Conservation (phyloP, 2,113 vertebrate species). For the Boulengeromyrus knoepffleri region DNA sequence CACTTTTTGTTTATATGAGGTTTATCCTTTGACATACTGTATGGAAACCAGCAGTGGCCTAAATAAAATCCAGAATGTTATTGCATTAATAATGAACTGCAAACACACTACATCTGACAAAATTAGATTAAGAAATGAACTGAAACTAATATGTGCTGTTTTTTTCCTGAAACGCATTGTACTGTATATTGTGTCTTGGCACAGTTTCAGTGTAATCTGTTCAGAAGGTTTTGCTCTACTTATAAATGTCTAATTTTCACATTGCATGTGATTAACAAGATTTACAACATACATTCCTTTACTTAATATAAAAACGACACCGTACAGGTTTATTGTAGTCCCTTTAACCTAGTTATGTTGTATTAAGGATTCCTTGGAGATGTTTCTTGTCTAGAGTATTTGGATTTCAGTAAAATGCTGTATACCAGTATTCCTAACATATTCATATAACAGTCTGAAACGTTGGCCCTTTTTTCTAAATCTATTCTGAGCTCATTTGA, state of each 20-base stretch:
- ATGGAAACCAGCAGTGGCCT: background rate
- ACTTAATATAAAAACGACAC: background rate
- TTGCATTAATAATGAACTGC: background rate
- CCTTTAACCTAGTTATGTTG: background rate
- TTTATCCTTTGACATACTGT: background rate
- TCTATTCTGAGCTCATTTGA: background rate
- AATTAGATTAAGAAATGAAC: background rate
- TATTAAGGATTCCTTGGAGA: background rate
- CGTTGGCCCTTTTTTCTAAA: background rate
- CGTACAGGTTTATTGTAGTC: background rate
- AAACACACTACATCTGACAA: background rate
- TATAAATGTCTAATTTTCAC: conserved; percentile 4
- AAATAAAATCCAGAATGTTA: background rate
- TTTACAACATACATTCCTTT: background rate
- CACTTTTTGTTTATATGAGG: background rate
- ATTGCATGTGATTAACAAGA: background rate
- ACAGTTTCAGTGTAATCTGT: background rate
- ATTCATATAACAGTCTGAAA: background rate
- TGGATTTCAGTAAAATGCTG: background rate
- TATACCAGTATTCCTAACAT: background rate
- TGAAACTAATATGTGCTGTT: background rate
- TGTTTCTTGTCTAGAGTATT: background rate
- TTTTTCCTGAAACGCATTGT: background rate
- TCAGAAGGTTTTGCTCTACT: background rate
- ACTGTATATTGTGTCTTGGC: background rate